phyloP scores from a whole-genome alignment of 2,888 invertebrate genomes.

The Epinotia brunnichana region DNA sequence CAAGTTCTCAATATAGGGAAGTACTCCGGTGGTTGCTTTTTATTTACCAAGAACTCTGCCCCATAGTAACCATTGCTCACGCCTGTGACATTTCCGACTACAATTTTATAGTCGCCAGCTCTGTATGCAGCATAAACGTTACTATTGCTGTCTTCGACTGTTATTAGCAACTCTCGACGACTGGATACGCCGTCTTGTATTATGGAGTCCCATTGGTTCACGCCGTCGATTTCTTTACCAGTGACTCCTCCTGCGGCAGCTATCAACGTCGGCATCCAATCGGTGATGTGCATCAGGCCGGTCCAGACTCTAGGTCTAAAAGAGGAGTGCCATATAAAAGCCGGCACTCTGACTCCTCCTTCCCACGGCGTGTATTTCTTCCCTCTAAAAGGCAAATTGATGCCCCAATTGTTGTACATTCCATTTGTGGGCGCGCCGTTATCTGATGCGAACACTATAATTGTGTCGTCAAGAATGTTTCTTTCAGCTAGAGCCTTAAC shows the following conservation, averaged over 20 bases:
- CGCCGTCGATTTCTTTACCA: constrained; percentile 83
- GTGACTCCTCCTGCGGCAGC: constrained; percentile 69
- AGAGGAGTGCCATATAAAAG: constrained; percentile 86
- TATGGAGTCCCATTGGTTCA: constrained; percentile 87
- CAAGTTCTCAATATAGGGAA: constrained; percentile 61
- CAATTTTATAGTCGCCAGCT: constrained; percentile 85
- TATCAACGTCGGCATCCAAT: constrained; percentile 91
- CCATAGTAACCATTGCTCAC: constrained; percentile 72
- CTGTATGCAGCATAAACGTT: constrained; percentile 83
- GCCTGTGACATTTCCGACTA: constrained; percentile 82
- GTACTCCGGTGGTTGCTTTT: constrained; percentile 65
- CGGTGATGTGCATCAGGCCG: constrained; percentile 89
- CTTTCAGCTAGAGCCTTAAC: constrained; percentile 86
- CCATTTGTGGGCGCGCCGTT: constrained; percentile 94
- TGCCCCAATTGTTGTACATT: constrained; percentile 88
- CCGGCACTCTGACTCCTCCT: constrained; percentile 91
- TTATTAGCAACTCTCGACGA: constrained; percentile 83
- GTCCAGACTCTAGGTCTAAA: constrained; percentile 85
- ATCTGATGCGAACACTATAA: constrained; percentile 94
- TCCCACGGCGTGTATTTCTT: constrained; percentile 94
- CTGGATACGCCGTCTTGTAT: constrained; percentile 72
- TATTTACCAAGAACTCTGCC: constrained; percentile 63
- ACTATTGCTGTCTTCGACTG: constrained; percentile 80
- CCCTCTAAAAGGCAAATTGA: constrained; percentile 90
- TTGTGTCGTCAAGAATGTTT: constrained; percentile 90